Conservation (phyloP, 1,140 invertebrate species). For the Nymphalis io region DNA sequence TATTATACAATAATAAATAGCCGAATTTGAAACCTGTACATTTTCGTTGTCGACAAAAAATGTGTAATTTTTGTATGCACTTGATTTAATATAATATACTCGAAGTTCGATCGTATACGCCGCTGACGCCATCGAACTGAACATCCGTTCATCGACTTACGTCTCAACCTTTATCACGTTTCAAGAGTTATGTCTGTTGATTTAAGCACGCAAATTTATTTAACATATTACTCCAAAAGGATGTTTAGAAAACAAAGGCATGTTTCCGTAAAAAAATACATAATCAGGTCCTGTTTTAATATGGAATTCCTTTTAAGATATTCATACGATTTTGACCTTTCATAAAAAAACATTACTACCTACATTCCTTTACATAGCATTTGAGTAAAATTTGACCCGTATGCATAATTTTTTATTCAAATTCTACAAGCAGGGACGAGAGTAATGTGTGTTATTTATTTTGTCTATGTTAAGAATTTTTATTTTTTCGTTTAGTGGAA, state of each 20-base stretch:
- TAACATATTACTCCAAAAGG: slow-evolving; percentile 21
- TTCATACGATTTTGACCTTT: slow-evolving; percentile 18
- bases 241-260: slow-evolving; percentile 19
- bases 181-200: slow-evolving; percentile 9
- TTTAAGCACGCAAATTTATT: slow-evolving; percentile 27
- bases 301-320: slow-evolving; percentile 15
- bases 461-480: slow-evolving; percentile 20
- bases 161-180: slow-evolving; percentile 9
- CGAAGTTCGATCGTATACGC: not conserved
- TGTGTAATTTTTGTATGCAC: not conserved
- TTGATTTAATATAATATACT: not conserved
- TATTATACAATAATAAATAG: too few species aligned
- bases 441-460: slow-evolving; percentile 34
- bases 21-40: too few species aligned
- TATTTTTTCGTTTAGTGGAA: slow-evolving; percentile 6
- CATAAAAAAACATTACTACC: slow-evolving; percentile 11
- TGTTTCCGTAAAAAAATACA: slow-evolving; percentile 29
- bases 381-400: slow-evolving; percentile 28
- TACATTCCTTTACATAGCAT: slow-evolving; percentile 15
- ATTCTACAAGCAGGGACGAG: slow-evolving; percentile 32
- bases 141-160: not conserved
- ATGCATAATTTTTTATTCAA: slow-evolving; percentile 35
- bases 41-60: too few species aligned
- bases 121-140: not conserved
- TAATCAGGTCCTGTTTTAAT: slow-evolving; percentile 20